Conservation (phyloP, 2,797 vertebrate species). For the Eidolon dupreanum region DNA sequence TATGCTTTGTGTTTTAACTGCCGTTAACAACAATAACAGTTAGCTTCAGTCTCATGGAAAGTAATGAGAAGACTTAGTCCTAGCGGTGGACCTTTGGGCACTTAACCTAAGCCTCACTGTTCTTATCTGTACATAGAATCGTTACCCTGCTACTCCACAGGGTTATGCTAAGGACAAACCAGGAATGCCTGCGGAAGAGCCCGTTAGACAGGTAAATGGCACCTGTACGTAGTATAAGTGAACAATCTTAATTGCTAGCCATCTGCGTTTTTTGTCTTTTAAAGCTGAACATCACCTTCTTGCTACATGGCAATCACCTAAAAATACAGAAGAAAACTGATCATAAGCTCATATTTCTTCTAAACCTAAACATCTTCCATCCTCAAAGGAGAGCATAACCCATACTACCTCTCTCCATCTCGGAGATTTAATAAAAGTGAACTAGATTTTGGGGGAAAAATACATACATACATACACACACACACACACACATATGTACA, state of each 20-base stretch:
- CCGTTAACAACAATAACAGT: neutral
- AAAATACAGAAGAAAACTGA: neutral
- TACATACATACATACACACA: too few relatives aligned
- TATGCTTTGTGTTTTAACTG: neutral
- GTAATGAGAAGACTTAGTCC: neutral
- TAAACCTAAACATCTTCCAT: neutral
- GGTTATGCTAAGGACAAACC: neutral
- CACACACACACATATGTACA: too few relatives aligned
- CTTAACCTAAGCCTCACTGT: neutral
- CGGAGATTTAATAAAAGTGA: neutral
- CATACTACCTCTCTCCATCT: neutral
- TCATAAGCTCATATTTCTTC: neutral
- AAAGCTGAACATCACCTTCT: neutral
- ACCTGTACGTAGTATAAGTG: neutral
- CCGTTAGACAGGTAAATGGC: neutral
- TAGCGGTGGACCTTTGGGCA: neutral
- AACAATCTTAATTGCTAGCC: neutral
- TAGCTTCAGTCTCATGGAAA: neutral
- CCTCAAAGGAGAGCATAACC: neutral
- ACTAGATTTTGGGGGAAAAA: neutral
- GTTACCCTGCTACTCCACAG: neutral
- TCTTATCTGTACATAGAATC: neutral
- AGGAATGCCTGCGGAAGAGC: neutral
- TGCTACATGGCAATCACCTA: neutral
- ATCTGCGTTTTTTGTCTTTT: neutral